Evolutionary conservation across 2,888 invertebrate genomes (phyloP), one percentile per base, ranked within the genome.

Genomic region (Hirtodrosophila cameraria): DNA sequence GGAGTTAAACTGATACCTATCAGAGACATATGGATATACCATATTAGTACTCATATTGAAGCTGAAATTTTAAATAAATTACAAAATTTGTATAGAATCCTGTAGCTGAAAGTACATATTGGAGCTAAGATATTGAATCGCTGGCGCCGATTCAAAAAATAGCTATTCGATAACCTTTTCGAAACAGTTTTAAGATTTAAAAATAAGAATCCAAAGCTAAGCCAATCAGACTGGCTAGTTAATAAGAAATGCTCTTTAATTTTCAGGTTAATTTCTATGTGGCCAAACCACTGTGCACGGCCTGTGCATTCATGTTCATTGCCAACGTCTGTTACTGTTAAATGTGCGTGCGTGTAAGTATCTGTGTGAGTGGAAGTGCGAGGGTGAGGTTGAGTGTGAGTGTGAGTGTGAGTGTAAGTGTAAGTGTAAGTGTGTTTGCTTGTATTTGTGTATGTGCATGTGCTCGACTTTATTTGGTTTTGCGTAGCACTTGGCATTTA

Each of bases 401-500:
- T 42, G 39, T 13, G 28, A 7, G 46, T 28, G 49, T 16, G 31
- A 28, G 39, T 25, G 38, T 12, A n/a, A 3, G 12, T 36, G 23
- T 31, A 31, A 3, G 45, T 42, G 39, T 13, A 25, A 7, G 46
- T 28, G 49, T 16, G 31, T 33, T 33, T 25, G 38, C 12, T n/a
- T n/a, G n/a, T n/a, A n/a, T n/a, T n/a, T n/a, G 53, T 53, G 25
- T 41, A 64, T 75, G 75, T 85, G 80, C 55, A 41, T 82, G 76
- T 76, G 83, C 80, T 81, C 80, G 86, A 81, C 84, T 79, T 81
- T 81, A 81, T 81, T 86, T 86, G 84, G 86, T 86, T 81, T 71
- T 83, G 84, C 86, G 81, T 83, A 86, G 78, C 84, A 77, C 81
- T 86, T 86, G 81, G 84, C 81, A 84, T 82, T 82, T 86, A 86